Evolutionary conservation across 1,140 invertebrate genomes (phyloP), one percentile per base, ranked within the genome.

Genomic region (Apis mellifera): DNA sequence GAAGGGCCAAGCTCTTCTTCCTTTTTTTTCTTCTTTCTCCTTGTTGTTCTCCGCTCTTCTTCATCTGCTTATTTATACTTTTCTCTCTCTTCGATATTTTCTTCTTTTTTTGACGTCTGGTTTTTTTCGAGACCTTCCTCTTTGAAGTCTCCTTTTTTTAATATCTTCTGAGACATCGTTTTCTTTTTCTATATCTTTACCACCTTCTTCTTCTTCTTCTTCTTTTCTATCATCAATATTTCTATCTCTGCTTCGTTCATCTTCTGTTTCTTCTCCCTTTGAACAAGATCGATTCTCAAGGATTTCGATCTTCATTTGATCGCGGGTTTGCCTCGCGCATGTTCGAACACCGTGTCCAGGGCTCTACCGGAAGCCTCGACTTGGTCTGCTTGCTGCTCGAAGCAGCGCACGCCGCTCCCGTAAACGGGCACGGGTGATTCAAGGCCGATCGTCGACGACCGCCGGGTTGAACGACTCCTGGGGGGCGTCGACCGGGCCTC

Each of bases 361-460:
- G 68, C 86, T 70, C 60, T 85, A 84, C 86, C 92, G 92, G 91
- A 93, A 93, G 91, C 17, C 57, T 64, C 83, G 84, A 89, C 82
- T 89, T 81, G 89, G 87, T 89, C 87, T 87, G 90, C 85, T 82
- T 89, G 90, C 85, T 82, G 86, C 79, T 90, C 86, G 86, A 89
- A 91, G 70, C 84, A 77, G 75, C 70, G 82, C 74, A 79, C 76
- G 80, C 72, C 81, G 82, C 85, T 87, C 89, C 82, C 86, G 86
- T 89, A 90, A 91, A 90, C 90, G 86, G 90, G 81, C 86, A 90
- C 88, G 90, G 89, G 87, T 90, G 89, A 90, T 92, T 91, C 91
- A 93, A 93, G 91, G 91, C 89, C 92, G 91, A 91, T 90, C 87
- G 90, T 78, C 88, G 90, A 90, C 86, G 89, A 90, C 78, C 75